Evolutionary conservation across 2,113 vertebrate genomes (phyloP), one percentile per base, ranked within the genome.

Genomic region (Callithrix jacchus): DNA sequence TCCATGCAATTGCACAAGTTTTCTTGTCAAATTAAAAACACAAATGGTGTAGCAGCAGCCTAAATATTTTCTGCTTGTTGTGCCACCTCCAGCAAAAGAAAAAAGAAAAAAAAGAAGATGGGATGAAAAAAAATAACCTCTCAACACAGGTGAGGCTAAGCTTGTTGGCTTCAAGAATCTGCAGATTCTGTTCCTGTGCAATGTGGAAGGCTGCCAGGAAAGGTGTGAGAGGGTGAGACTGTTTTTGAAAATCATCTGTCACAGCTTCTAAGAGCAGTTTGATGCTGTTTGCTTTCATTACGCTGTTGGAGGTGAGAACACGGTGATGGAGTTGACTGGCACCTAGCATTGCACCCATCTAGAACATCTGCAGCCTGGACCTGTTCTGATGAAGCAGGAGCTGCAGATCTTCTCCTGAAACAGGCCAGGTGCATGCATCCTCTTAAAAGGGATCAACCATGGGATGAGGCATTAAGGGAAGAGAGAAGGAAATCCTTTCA

Each of bases 11-110:
- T 93, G 97, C 94, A 71, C 97, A 97, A 73, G 93, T 94, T 92
- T 97, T 95, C 96, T 92, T 87, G 93, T 97, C 93, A 97, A 88
- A 94, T 94, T 96, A 95, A 97, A 97, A 66, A 14, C 86, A 93
- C 20, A 87, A 86, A 71, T 3, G 16, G 54, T n/a, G 80, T 56
- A 11, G 37, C 52, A 25, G 81, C 79, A 30, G 79, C 2, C 9
- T 71, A 76, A 96, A 56, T 70, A 52, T 80, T 89, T 96, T 70
- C 97, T 81, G 96, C 77, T 81, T 84, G 0, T 1, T 23, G 80
- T 74, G 73, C 47, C 4, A 64, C 83, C 71, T 79, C 77, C 32
- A 10, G 86, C 89, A 73, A 4, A 88, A 91, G 3, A 71, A 37
- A 27, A 21, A 35, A 42, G 23, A 92, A 4, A 64, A 42, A 27